Percentiles rank a stretch among this genome's conserved stretches.
Evolutionary conservation across 2,888 invertebrate genomes (phyloP).

Genomic region (Heteromyza rotundicornis): DNA sequence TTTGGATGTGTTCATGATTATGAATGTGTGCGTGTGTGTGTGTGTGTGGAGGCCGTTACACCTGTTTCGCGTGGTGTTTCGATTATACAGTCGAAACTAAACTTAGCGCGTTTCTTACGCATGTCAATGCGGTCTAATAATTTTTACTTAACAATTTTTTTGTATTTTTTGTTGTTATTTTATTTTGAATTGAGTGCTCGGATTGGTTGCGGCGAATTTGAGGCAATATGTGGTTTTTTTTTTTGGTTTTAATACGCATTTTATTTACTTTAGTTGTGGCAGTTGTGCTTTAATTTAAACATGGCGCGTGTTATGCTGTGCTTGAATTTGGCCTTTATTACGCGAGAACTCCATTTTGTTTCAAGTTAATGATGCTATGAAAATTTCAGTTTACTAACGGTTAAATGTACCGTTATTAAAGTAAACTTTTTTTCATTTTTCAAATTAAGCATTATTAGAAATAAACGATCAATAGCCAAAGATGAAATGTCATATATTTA

Average conservation of each 20-base stretch:
- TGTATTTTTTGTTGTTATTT: too few relatives aligned
- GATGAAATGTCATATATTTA: too few relatives aligned
- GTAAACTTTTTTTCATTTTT: too few relatives aligned
- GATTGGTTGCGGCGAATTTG: slow-evolving; percentile 11
- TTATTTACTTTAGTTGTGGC: background rate
- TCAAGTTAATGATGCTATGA: too few relatives aligned
- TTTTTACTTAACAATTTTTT: background rate
- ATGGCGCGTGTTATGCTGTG: background rate
- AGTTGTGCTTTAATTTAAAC: background rate
- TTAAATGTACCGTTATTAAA: too few relatives aligned
- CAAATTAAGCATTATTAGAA: too few relatives aligned
- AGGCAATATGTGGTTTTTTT: background rate
- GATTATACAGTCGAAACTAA: background rate
- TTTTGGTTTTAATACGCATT: background rate
- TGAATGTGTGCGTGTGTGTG: too few relatives aligned
- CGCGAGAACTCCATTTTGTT: background rate
- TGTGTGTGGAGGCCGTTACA: slow-evolving; percentile 10
- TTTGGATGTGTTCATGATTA: too few relatives aligned
- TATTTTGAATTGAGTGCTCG: background rate
- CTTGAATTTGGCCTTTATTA: background rate
- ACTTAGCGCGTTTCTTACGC: background rate
- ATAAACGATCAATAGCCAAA: too few relatives aligned
- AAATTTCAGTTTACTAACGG: too few relatives aligned
- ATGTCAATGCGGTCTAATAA: background rate
- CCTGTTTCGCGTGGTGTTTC: slow-evolving; percentile 3